A percentile compares a stretch with the other conserved stretches of the same genome.
Evolutionary conservation across 2,113 vertebrate species (phyloP).

Genomic region (Typhlomys cinereus): DNA sequence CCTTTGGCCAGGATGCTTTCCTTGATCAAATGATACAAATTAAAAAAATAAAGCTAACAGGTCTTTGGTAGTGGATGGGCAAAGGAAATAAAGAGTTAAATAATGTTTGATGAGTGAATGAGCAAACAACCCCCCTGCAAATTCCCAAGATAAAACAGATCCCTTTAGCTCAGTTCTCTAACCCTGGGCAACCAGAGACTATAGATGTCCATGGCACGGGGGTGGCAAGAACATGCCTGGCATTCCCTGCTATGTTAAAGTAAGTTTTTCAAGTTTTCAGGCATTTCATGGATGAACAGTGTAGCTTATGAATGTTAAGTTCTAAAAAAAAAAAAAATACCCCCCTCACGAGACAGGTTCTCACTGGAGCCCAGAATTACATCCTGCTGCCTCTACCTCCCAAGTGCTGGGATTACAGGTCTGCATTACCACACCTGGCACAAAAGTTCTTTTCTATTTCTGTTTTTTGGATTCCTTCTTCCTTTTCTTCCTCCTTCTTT

Average conservation of each 20-base stretch:
- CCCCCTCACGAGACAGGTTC: neutral
- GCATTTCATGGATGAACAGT: conserved; percentile 32
- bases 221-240: conserved; percentile 55
- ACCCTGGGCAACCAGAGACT: conserved; percentile 38
- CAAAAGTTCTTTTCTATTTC: too few species aligned
- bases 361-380: neutral
- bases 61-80: neutral
- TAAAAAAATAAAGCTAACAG: neutral
- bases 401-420: neutral
- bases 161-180: neutral
- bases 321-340: conserved; percentile 4
- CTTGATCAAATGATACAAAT: neutral
- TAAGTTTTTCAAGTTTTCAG: conserved; percentile 53
- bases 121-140: conserved; percentile 36
- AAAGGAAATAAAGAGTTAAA: neutral
- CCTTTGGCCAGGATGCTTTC: neutral
- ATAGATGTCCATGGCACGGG: conserved; percentile 12
- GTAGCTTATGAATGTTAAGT: neutral
- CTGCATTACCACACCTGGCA: too few species aligned
- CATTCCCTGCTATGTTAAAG: conserved; percentile 53
- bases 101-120: neutral
- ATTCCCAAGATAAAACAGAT: neutral
- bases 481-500: neutral
- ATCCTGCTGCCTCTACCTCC: neutral
- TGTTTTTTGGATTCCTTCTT: too few species aligned